phyloP scores from a whole-genome alignment of 1,140 invertebrate genomes.

The Dendroctonus ponderosae region DNA sequence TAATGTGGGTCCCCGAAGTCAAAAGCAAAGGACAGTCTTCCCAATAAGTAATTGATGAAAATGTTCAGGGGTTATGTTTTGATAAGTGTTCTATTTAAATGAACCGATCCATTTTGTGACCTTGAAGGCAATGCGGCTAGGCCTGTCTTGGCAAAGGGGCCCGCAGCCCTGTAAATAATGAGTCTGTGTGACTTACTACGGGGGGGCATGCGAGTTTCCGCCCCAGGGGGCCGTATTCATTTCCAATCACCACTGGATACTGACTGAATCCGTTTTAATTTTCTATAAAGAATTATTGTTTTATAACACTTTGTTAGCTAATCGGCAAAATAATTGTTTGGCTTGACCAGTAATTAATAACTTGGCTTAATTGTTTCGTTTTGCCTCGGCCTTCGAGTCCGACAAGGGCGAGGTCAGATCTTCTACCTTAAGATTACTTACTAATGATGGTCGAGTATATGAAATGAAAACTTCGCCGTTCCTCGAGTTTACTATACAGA shows the following conservation, averaged over 20 bases:
- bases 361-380: slow-evolving; percentile 32
- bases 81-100: slow-evolving; percentile 39
- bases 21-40: too few species aligned
- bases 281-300: slow-evolving; percentile 49
- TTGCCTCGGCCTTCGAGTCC: slow-evolving; percentile 14
- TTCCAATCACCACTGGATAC: slow-evolving; percentile 52
- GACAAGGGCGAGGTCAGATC: slow-evolving; percentile 20
- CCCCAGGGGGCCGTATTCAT: slow-evolving; percentile 50
- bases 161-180: slow-evolving; percentile 47
- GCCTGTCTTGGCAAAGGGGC: slow-evolving; percentile 45
- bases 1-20: too few species aligned
- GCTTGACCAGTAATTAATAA: slow-evolving; percentile 32
- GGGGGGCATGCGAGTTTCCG: slow-evolving; percentile 43
- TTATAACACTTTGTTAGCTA: slow-evolving; percentile 47
- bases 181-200: slow-evolving; percentile 48
- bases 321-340: slow-evolving; percentile 37
- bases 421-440: slow-evolving; percentile 20
- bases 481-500: neutral
- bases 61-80: slow-evolving; percentile 18
- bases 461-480: slow-evolving; percentile 5
- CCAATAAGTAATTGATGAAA: too few species aligned
- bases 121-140: slow-evolving; percentile 31
- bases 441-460: slow-evolving; percentile 22
- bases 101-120: slow-evolving; percentile 37
- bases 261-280: slow-evolving; percentile 47